Conservation (phyloP, 1,140 invertebrate genomes). For the Bombus vancouverensis region DNA sequence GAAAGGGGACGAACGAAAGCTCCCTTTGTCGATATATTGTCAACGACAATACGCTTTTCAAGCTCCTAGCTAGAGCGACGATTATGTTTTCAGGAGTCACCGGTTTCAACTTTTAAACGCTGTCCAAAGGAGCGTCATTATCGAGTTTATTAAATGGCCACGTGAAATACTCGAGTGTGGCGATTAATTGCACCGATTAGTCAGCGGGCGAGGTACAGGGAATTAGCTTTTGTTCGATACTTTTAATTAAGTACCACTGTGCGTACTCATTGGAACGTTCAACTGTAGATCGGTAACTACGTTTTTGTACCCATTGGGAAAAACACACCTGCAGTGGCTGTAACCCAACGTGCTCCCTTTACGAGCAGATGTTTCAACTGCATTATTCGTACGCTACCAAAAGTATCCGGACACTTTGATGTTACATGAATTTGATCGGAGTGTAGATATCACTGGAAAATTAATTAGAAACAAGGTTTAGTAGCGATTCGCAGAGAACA, state of each 20-base stretch:
- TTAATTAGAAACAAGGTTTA: neutral
- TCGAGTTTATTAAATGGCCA: constrained; percentile 43
- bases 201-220: neutral
- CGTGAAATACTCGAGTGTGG: constrained; percentile 10
- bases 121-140: constrained; percentile 33
- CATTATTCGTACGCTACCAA: neutral
- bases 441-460: neutral
- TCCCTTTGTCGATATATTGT: constrained; percentile 19
- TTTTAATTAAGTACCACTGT: constrained; percentile 27
- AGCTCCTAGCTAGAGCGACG: constrained; percentile 42
- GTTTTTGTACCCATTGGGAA: neutral
- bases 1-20: constrained; percentile 23
- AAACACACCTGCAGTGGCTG: too few relatives aligned
- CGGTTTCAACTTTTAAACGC: neutral
- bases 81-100: constrained; percentile 29
- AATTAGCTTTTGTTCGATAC: constrained; percentile 29
- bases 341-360: too few relatives aligned
- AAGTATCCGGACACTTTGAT: neutral
- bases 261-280: neutral
- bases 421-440: neutral
- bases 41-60: constrained; percentile 35
- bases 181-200: constrained; percentile 39
- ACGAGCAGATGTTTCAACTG: neutral
- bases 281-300: constrained; percentile 26
- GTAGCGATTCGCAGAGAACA: too few relatives aligned